Conservation (phyloP, 2,888 invertebrate species). For the Netelia inedita region DNA sequence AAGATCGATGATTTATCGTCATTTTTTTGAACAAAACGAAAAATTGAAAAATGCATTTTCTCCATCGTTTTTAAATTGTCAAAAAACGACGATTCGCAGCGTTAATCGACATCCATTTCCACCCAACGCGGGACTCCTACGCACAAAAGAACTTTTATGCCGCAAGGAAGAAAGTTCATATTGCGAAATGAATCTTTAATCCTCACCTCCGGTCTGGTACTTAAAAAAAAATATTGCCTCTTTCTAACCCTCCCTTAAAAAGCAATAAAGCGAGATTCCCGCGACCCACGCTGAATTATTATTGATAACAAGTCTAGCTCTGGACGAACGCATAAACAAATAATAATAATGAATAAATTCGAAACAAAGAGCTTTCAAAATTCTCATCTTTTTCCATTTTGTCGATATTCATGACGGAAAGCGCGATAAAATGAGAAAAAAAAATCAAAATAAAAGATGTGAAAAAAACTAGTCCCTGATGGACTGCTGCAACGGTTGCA, state of each 20-base stretch:
- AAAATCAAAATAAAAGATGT: conserved; percentile 1
- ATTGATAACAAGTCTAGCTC: background rate
- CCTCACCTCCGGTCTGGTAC: too few species aligned
- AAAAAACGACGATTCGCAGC: too few species aligned
- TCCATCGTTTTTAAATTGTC: too few species aligned
- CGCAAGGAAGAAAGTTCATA: conserved; percentile 2
- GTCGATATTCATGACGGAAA: conserved; percentile 1
- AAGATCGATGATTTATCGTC: background rate
- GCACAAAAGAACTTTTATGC: background rate
- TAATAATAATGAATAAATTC: background rate
- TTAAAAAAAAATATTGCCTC: too few species aligned
- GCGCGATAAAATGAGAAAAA: conserved; percentile 3
- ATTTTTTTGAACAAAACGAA: background rate
- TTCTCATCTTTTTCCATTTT: background rate
- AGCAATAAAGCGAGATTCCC: background rate
- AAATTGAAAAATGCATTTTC: too few species aligned
- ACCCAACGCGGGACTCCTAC: conserved; percentile 18
- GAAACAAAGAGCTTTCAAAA: background rate
- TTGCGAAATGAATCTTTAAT: conserved; percentile 10
- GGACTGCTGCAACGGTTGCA: conserved; percentile 21
- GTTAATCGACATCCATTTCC: background rate
- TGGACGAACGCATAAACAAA: background rate
- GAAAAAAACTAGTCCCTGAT: background rate
- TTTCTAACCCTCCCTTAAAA: background rate
- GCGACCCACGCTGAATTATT: background rate